Evolutionary conservation across 1,140 invertebrate species (phyloP).

Genomic region (Sarcophaga peregrina): DNA sequence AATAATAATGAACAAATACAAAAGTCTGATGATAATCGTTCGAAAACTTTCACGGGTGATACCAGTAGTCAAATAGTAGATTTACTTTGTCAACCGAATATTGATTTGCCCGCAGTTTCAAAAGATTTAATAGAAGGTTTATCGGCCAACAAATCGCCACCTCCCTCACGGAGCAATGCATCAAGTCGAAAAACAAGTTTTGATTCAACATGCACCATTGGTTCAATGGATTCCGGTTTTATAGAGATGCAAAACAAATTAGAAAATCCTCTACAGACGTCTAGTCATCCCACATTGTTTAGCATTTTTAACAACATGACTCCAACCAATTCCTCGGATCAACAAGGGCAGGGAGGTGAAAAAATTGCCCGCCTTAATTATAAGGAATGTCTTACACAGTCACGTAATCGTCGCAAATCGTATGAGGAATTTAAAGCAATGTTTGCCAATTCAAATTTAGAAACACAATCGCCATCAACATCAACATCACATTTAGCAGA

Average conservation of each 20-base stretch:
- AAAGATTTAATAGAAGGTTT: slow-evolving; percentile 44
- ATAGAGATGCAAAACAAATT: slow-evolving; percentile 65
- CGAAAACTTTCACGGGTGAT: background rate
- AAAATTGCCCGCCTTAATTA: slow-evolving; percentile 59
- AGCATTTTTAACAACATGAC: slow-evolving; percentile 41
- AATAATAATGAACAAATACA: background rate
- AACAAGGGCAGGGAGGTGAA: slow-evolving; percentile 47
- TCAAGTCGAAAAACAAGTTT: slow-evolving; percentile 66
- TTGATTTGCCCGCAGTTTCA: background rate
- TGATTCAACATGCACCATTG: slow-evolving; percentile 65
- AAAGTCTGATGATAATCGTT: background rate
- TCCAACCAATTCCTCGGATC: slow-evolving; percentile 28
- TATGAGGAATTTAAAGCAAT: slow-evolving; percentile 66
- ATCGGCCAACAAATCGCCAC: slow-evolving; percentile 53
- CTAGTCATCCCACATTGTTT: slow-evolving; percentile 36
- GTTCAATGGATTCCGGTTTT: slow-evolving; percentile 66
- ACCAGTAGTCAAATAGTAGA: slow-evolving; percentile 38
- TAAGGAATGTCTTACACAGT: slow-evolving; percentile 64
- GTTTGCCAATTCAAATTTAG: slow-evolving; percentile 49
- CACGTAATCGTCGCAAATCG: slow-evolving; percentile 64
- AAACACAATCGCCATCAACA: background rate
- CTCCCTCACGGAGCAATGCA: slow-evolving; percentile 53
- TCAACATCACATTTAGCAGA: background rate
- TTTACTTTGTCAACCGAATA: slow-evolving; percentile 27
- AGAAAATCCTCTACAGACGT: slow-evolving; percentile 46